Percentiles rank a stretch among this genome's conserved stretches.
phyloP scores from a whole-genome alignment of 2,888 invertebrate species.

The Omphaloscelis lunosa region DNA sequence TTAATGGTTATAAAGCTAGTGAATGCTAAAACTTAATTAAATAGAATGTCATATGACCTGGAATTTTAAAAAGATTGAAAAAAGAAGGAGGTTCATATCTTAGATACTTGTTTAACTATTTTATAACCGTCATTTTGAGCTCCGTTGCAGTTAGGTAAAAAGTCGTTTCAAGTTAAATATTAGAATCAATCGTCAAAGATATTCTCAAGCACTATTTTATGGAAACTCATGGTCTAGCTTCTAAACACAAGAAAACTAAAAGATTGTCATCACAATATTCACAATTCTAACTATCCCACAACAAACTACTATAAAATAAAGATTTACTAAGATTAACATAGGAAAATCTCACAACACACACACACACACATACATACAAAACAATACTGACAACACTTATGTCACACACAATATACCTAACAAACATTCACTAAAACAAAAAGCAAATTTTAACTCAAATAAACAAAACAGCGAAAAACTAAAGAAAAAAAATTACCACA shows the following conservation, averaged over 20 bases:
- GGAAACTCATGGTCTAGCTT: background rate
- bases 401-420: constrained; percentile 1
- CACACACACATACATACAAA: constrained; percentile 43
- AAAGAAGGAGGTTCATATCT: too few relatives aligned
- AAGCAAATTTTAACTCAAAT: constrained; percentile 20
- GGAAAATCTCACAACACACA: constrained; percentile 47
- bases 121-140: too few relatives aligned
- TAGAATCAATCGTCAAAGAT: background rate
- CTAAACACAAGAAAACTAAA: too few relatives aligned
- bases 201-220: background rate
- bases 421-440: background rate
- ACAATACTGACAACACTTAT: constrained; percentile 29
- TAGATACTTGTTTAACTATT: background rate
- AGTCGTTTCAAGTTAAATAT: background rate
- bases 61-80: background rate
- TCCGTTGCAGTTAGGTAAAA: background rate
- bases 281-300: constrained; percentile 4
- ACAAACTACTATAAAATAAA: constrained; percentile 12
- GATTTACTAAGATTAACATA: constrained; percentile 22
- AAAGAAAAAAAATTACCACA: constrained; percentile 33
- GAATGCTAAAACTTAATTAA: background rate
- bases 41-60: background rate
- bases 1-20: background rate
- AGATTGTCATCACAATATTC: constrained; percentile 1
- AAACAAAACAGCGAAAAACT: constrained; percentile 17